Conservation (phyloP, 64 coral and sea anemone genomes). For the Montipora cactus region DNA sequence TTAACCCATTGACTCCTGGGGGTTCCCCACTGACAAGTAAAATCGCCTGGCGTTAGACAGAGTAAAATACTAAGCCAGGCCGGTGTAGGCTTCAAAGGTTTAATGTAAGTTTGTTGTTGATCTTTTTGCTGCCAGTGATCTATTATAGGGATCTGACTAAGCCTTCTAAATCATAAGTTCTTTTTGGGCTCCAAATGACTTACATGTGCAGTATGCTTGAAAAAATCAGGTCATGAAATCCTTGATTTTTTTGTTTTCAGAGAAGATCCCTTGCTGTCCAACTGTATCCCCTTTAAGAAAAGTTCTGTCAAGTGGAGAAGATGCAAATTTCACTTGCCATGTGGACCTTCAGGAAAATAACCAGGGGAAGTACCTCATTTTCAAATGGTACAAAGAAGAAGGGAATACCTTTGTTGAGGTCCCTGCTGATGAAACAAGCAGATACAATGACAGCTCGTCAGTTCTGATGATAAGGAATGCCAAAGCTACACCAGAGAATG, state of each 20-base stretch:
- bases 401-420: background rate
- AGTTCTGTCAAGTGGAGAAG: background rate
- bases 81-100: too few relatives aligned
- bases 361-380: background rate
- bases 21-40: too few relatives aligned
- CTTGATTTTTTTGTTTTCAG: background rate
- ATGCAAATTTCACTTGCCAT: background rate
- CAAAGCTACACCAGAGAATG: background rate
- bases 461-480: slow-evolving; percentile 58
- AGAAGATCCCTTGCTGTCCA: slow-evolving; percentile 12
- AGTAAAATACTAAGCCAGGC: too few relatives aligned
- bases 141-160: too few relatives aligned
- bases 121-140: too few relatives aligned
- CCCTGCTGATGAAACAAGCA: background rate
- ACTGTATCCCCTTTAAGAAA: background rate
- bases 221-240: too few relatives aligned
- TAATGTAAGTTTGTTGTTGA: too few relatives aligned
- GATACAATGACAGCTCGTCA: background rate
- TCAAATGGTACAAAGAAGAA: slow-evolving; percentile 41
- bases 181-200: too few relatives aligned
- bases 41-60: too few relatives aligned
- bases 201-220: too few relatives aligned
- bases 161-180: too few relatives aligned
- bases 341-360: background rate
- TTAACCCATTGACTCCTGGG: too few relatives aligned